Base-by-base conservation (phyloP, 2,888 invertebrate species). In the Nasonia oneida region DNA sequence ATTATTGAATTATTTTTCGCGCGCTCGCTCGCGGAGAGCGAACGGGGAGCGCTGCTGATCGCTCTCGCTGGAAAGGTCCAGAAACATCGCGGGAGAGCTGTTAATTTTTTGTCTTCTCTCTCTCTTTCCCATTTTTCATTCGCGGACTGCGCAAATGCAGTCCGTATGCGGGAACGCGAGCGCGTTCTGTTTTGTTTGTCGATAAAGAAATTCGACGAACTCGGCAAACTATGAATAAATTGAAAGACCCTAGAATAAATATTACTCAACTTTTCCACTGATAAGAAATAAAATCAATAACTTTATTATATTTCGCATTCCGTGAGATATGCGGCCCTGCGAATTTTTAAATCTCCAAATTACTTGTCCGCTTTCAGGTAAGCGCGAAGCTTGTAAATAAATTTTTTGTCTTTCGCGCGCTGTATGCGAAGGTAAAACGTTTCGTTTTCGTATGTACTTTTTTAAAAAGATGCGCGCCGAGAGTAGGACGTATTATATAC, bases 1-100 rank as follows among this genome's bases (percentile, higher is more conserved):
- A 90, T 90, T 91, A 92, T 92, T 90, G 89, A 90, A 92, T 92
- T 92, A 92, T 91, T 90, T 88, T 87, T 87, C 87, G 85, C 83
- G 87, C 82, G 75, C 83, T 84, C 61, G 86, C 73, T 84, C 61
- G 86, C 73, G 8, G 18, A 75, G 81, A 77, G 78, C 15, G 61
- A 81, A 81, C 87, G 83, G 86, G 77, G 75, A 79, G 76, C 74
- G 84, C 18, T 67, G 42, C 77, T 78, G 74, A 37, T 64, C 84
- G 75, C 37, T 29, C 18, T 71, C 18, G 50, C 47, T 29, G 73
- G 70, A 88, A 86, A 57, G 81, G 75, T 76, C 83, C 78, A 50
- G 57, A 70, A 71, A 18, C 79, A 75, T 64, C 61, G 76, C 74
- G 74, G 33, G 42, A 37, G 42, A 71, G 76, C 64, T 85, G 82